phyloP scores from a whole-genome alignment of 1,140 invertebrate genomes.

The Drosophila kanapiae region DNA sequence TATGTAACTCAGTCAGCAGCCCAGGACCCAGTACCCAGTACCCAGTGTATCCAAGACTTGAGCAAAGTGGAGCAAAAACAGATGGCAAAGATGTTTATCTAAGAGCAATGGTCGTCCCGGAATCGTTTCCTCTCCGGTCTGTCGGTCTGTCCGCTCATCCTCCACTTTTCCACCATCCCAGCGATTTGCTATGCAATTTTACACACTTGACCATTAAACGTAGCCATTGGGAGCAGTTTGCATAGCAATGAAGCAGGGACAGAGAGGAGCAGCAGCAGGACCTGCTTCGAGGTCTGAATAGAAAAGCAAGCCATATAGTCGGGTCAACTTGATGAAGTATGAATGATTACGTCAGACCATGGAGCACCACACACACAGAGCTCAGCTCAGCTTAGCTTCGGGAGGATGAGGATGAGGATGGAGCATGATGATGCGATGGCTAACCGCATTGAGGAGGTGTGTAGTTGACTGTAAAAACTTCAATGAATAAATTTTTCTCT shows the following conservation, averaged over 20 bases:
- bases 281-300: constrained; percentile 38
- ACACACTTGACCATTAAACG: constrained; percentile 84
- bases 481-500: constrained; percentile 80
- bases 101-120: constrained; percentile 48
- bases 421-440: constrained; percentile 31
- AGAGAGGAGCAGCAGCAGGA: constrained; percentile 25
- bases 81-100: constrained; percentile 76
- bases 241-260: constrained; percentile 75
- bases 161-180: constrained; percentile 37
- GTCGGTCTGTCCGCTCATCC: background rate
- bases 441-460: constrained; percentile 74
- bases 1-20: constrained; percentile 70
- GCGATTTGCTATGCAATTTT: constrained; percentile 84
- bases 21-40: constrained; percentile 11
- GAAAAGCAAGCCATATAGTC: constrained; percentile 54
- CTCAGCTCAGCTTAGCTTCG: constrained; percentile 16
- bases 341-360: constrained; percentile 73
- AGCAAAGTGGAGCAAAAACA: constrained; percentile 39
- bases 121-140: constrained; percentile 24
- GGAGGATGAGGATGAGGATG: constrained; percentile 22
- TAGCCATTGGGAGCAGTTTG: constrained; percentile 83
- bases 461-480: constrained; percentile 83
- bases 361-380: constrained; percentile 16
- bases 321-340: constrained; percentile 82
- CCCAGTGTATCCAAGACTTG: background rate